Evolutionary conservation across 30 jellyfish, hydroid and myxozoan species (phyloP).

Genomic region (Aurelia sp.): DNA sequence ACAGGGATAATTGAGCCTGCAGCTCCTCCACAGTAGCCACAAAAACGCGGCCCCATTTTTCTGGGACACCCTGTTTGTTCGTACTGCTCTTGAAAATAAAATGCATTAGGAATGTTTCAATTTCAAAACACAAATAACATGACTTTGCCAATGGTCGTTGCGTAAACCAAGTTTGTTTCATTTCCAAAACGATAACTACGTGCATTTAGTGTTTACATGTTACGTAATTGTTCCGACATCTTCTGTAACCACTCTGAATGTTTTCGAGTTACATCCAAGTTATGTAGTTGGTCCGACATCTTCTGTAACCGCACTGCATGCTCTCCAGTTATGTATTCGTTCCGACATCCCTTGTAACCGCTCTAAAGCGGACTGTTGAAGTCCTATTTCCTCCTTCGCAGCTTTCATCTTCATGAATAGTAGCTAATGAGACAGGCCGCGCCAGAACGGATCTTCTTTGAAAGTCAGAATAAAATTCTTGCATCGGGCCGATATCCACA

Average conservation of each 20-base stretch:
- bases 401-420: conserved; percentile 1
- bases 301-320: too few relatives aligned
- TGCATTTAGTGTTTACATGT: not conserved
- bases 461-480: conserved; percentile 38
- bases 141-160: too few relatives aligned
- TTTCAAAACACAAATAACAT: too few relatives aligned
- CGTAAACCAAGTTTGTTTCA: too few relatives aligned
- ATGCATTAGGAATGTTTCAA: too few relatives aligned
- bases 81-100: too few relatives aligned
- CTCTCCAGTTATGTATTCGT: conserved; percentile 29
- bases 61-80: too few relatives aligned
- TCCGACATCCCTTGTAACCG: conserved; percentile 25
- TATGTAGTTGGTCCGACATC: conserved; percentile 1
- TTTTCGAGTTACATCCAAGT: not conserved
- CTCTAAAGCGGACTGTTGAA: not conserved
- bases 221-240: not conserved
- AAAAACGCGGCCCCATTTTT: too few relatives aligned
- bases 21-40: too few relatives aligned
- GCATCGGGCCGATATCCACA: conserved; percentile 21
- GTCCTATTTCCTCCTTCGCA: not conserved
- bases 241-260: too few relatives aligned
- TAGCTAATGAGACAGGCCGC: not conserved
- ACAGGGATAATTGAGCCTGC: too few relatives aligned
- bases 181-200: too few relatives aligned
- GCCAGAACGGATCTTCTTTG: not conserved